A percentile compares a stretch with the other conserved stretches of the same genome.
phyloP scores from a whole-genome alignment of 2,113 vertebrate species.

The Calonectris borealis region DNA sequence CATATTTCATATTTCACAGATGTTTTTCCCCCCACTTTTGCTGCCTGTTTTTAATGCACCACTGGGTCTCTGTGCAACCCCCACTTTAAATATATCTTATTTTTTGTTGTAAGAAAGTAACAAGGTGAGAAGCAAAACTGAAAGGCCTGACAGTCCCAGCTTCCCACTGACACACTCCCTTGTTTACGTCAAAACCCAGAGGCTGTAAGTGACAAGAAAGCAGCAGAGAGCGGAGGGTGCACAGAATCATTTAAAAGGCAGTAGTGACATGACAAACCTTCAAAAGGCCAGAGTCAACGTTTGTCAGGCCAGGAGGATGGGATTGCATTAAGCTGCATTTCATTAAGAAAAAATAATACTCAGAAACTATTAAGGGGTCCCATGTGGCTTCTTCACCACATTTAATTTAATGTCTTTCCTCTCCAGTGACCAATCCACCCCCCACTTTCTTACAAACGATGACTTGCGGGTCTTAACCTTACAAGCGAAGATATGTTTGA shows the following conservation, averaged over 20 bases:
- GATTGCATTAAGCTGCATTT: constrained; percentile 48
- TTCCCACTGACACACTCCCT: not conserved
- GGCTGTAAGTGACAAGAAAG: constrained; percentile 1
- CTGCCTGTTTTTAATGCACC: not conserved
- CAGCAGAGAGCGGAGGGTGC: not conserved
- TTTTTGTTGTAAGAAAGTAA: constrained; percentile 15
- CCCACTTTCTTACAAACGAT: constrained; percentile 5
- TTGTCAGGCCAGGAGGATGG: not conserved
- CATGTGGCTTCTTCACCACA: constrained; percentile 40
- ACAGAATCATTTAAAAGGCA: not conserved
- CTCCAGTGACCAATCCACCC: constrained; percentile 57
- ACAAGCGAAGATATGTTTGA: constrained; percentile 57
- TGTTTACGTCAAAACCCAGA: constrained; percentile 10
- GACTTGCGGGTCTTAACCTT: constrained; percentile 69
- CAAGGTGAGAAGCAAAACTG: constrained; percentile 16
- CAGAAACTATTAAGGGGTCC: constrained; percentile 47
- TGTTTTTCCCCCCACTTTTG: not conserved
- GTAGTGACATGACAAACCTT: not conserved
- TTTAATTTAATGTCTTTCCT: constrained; percentile 60
- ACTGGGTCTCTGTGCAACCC: not conserved
- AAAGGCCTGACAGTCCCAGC: constrained; percentile 14
- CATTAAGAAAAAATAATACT: constrained; percentile 57
- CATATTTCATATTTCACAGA: constrained; percentile 46
- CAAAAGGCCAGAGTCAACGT: not conserved
- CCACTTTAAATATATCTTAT: not conserved